Base-by-base conservation (phyloP, 2,797 vertebrate species). In the Gallinago stenura region DNA sequence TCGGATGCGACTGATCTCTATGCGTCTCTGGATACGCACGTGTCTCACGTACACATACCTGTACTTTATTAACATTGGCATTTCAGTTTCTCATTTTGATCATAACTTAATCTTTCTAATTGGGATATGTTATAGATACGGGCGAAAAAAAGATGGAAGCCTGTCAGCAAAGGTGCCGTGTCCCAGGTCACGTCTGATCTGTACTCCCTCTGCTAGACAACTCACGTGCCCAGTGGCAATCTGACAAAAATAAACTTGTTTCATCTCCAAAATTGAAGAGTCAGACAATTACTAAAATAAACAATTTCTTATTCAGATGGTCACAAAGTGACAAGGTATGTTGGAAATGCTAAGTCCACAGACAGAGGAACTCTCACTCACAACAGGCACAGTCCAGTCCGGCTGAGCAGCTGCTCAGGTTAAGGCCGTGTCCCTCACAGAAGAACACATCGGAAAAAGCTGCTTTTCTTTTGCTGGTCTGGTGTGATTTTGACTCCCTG, bases 401-500 rank as follows among this genome's bases (percentile, higher is more conserved):
- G 89, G 98, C 97, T 93, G 98, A 98, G 98, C 98, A 85, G 87
- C 78, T 39, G 96, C 89, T 97, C 94, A 66, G 81, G 12, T 97
- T 98, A 98, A 98, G 98, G 98, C 98, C 65, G 21, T 13, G 95
- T 96, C 97, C 97, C 98, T 99, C 99, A 99, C 98, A 99, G 99
- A 84, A 99, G 98, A 96, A 96, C 98, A 94, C 99, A 99, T 97
- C 99, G 99, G 98, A 99, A 99, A 98, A 99, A 99, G 98, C 98
- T 99, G 99, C 97, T 99, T 98, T 99, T 99, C 98, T 99, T 99
- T 98, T 99, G 99, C 90, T 98, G 99, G 87, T 99, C 99, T 7
- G 98, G 97, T 12, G 98, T 99, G 98, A 99, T 99, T 98, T 99
- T 99, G 89, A 99, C 98, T 77, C 99, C 99, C 37, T 99, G 99